Evolutionary conservation across 1,140 invertebrate genomes (phyloP), one percentile per base, ranked within the genome.

Genomic region (Pararge aegeria): DNA sequence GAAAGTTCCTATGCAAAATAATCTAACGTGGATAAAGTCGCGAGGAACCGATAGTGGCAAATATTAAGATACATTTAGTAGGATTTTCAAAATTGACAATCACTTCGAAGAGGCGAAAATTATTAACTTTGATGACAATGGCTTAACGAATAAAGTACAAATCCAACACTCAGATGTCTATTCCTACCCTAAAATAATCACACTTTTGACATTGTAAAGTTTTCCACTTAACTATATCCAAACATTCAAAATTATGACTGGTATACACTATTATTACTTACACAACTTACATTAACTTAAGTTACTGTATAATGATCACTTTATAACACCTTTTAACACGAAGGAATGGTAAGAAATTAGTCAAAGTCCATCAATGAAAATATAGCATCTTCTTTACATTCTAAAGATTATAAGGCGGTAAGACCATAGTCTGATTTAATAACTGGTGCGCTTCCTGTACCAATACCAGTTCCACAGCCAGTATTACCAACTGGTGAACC

Each of bases 371-470:
- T 80, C 83, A 80, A 80, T 78, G 75, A 88, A 87, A 87, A 87
- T 89, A 89, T 83, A 83, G 73, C 69, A 66, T 80, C 64, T 79
- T 78, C 71, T 84, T 77, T 82, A 86, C 66, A 84, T 75, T 78
- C 68, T 82, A 80, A 78, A 64, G 86, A 87, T 89, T 91, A 91
- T 87, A 91, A 90, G 80, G 90, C 90, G 70, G 90, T 91, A 61
- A 91, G 83, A 73, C 90, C 90, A 68, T 91, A 91, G 75, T 91
- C 90, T 10, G 90, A 91, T 70, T 91, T 91, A 61, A 91, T 91
- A 61, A 90, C 82, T 46, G 90, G 78, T 58, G 87, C 83, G 50
- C 73, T 82, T 15, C 64, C 71, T 48, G 85, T 66, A 37, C 69
- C 74, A 42, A 90, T 80, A 29, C 85, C 87, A 0, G 78, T 85